Conservation (phyloP, 2,888 invertebrate genomes). For the Rhaphigaster nebulosa region DNA sequence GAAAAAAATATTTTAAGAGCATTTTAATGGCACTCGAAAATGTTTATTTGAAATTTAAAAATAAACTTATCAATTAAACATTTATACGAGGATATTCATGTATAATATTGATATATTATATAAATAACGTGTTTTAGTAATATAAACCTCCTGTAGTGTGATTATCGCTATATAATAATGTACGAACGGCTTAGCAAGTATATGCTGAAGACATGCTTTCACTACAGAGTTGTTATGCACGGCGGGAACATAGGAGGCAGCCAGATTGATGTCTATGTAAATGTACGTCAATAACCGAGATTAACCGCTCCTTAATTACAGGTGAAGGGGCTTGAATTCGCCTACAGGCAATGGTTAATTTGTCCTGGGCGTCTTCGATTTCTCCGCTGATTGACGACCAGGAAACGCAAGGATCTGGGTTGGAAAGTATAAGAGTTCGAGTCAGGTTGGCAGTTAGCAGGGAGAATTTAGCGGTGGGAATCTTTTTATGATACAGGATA, state of each 20-base stretch:
- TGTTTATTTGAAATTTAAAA: too few species aligned
- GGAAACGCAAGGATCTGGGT: background rate
- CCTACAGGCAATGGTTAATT: background rate
- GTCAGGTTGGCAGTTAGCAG: background rate
- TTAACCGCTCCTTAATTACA: background rate
- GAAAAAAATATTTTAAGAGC: too few species aligned
- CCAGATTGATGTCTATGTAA: background rate
- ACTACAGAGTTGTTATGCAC: background rate
- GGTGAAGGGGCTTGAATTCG: background rate
- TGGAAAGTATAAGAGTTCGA: background rate
- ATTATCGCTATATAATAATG: too few species aligned
- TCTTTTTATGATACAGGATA: too few species aligned
- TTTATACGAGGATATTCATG: too few species aligned
- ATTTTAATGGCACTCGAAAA: too few species aligned
- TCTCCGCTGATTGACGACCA: background rate
- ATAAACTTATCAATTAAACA: too few species aligned
- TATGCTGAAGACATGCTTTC: background rate
- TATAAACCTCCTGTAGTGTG: too few species aligned
- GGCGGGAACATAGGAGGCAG: background rate
- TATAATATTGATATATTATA: too few species aligned
- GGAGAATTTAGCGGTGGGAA: too few species aligned
- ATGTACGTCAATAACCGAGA: background rate
- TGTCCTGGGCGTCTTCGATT: background rate
- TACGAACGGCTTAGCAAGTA: too few species aligned
- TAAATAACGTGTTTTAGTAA: too few species aligned